A percentile compares a stretch with the other conserved stretches of the same genome.
These are phyloP conservation scores for Anniella stebbinsi DNA, from an alignment of 2,797 vertebrate species.

Conservation along the genomic window DNA sequence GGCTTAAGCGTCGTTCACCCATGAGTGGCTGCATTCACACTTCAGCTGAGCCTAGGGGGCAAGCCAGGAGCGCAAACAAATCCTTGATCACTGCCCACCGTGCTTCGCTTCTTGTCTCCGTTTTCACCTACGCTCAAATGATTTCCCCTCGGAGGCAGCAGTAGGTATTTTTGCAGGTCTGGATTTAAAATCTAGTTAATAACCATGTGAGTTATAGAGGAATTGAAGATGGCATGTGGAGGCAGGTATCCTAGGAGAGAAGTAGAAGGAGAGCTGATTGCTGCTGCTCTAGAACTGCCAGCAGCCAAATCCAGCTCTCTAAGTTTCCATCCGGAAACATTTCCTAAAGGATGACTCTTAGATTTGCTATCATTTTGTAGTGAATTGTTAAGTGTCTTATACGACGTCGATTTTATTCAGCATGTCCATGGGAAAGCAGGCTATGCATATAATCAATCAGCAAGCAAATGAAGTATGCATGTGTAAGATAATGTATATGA, in stretches of 20 bases:
- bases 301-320: background rate
- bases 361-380: background rate
- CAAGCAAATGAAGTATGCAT: background rate
- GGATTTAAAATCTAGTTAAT: conserved; percentile 26
- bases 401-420: conserved; percentile 30
- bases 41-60: background rate
- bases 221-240: conserved; percentile 7
- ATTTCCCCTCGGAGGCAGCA: background rate
- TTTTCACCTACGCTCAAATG: conserved; percentile 9
- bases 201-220: conserved; percentile 24
- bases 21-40: background rate
- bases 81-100: background rate
- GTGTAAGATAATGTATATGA: too few species aligned
- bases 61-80: background rate
- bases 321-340: background rate
- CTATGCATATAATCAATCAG: background rate
- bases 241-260: too few species aligned
- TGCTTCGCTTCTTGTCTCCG: conserved; percentile 35
- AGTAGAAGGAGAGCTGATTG: background rate
- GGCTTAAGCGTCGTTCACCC: background rate
- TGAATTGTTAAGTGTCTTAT: background rate
- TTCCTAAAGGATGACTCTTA: background rate
- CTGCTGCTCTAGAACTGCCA: background rate
- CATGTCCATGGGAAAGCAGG: background rate
- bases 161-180: background rate